Evolutionary conservation across 2,113 vertebrate species (phyloP).

Genomic region (Catharus fuscescens): DNA sequence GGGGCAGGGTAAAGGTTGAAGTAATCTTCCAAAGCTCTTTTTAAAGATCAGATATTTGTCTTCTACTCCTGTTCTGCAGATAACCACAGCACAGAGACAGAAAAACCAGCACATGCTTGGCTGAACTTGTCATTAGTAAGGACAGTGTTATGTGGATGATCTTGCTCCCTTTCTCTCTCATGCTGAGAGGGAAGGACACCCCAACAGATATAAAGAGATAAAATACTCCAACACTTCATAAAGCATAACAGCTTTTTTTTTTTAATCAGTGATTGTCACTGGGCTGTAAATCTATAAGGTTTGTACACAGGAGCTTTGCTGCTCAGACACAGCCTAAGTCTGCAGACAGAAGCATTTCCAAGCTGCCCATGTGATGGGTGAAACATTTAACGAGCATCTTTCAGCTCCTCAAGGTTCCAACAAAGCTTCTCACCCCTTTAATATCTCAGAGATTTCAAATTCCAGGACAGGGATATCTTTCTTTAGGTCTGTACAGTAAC

Average conservation of each 20-base stretch:
- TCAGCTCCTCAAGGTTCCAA: background rate
- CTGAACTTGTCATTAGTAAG: conserved; percentile 21
- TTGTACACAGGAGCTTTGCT: background rate
- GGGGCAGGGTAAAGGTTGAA: conserved; percentile 1
- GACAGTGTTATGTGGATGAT: background rate
- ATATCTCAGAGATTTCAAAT: background rate
- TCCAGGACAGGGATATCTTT: background rate
- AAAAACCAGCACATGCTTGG: background rate
- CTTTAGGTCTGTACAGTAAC: background rate
- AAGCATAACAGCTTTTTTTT: background rate
- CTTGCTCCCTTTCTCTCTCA: background rate
- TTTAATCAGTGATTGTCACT: background rate
- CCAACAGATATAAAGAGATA: background rate
- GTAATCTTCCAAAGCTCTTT: conserved; percentile 36
- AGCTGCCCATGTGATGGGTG: background rate
- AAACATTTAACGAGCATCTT: background rate
- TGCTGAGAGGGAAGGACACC: conserved; percentile 36
- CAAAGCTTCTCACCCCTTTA: background rate
- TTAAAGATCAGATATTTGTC: background rate
- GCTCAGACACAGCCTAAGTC: background rate
- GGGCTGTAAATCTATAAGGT: background rate
- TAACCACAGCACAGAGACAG: background rate
- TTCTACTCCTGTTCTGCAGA: conserved; percentile 24
- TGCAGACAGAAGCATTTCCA: background rate
- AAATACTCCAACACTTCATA: conserved; percentile 1